A percentile compares a stretch with the other conserved stretches of the same genome.
Evolutionary conservation across 2,113 vertebrate species (phyloP).

Genomic region (Zosterops lateralis): DNA sequence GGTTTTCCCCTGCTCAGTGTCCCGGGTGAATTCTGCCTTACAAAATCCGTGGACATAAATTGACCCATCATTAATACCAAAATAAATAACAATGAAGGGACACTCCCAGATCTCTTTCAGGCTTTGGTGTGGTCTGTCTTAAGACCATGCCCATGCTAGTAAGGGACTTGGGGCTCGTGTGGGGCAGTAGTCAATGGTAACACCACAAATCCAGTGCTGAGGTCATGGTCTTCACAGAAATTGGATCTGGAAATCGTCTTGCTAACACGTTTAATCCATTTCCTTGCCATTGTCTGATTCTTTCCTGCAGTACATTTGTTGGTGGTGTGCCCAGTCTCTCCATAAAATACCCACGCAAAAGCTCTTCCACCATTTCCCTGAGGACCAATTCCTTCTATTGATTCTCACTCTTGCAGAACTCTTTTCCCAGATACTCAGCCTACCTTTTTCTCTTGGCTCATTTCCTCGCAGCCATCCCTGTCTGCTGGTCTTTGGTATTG

Average conservation of each 20-base stretch:
- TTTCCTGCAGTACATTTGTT: constrained; percentile 63
- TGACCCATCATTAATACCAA: constrained; percentile 36
- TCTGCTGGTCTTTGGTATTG: background rate
- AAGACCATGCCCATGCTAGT: background rate
- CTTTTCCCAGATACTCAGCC: background rate
- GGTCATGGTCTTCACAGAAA: constrained; percentile 55
- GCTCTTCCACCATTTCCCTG: constrained; percentile 26
- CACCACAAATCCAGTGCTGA: constrained; percentile 27
- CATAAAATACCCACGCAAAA: constrained; percentile 40
- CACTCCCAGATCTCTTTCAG: constrained; percentile 39
- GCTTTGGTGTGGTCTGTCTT: constrained; percentile 46
- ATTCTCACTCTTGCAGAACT: background rate
- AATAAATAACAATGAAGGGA: constrained; percentile 53
- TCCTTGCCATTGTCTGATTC: constrained; percentile 64
- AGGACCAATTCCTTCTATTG: constrained; percentile 1
- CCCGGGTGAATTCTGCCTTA: constrained; percentile 54
- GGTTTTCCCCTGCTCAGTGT: constrained; percentile 1
- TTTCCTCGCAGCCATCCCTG: background rate
- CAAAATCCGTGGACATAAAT: constrained; percentile 32
- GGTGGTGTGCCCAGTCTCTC: constrained; percentile 48
- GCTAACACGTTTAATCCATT: constrained; percentile 61
- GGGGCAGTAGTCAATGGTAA: constrained; percentile 12
- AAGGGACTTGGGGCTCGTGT: background rate
- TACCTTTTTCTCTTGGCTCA: background rate
- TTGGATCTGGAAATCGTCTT: constrained; percentile 55